phyloP scores from a whole-genome alignment of 2,888 invertebrate species.

The Amphipyra berbera region DNA sequence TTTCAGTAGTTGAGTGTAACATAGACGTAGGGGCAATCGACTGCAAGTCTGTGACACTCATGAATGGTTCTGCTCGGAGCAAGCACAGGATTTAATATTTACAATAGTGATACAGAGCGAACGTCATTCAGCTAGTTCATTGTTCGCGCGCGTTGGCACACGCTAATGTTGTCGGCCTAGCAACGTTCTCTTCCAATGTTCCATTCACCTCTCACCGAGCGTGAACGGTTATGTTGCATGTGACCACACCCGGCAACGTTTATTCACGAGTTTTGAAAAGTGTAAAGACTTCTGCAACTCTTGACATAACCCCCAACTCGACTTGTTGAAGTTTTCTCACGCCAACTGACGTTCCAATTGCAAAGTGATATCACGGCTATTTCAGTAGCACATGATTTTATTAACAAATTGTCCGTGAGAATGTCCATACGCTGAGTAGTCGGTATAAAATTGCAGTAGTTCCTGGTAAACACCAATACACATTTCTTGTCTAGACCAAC shows the following conservation, averaged over 20 bases:
- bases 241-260: constrained; percentile 60
- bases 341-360: constrained; percentile 61
- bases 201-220: constrained; percentile 89
- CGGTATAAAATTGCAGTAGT: constrained; percentile 45
- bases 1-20: constrained; percentile 9
- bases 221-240: constrained; percentile 80
- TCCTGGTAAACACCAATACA: constrained; percentile 39
- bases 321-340: constrained; percentile 58
- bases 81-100: constrained; percentile 57
- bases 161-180: constrained; percentile 86
- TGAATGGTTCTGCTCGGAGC: constrained; percentile 44
- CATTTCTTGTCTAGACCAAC: constrained; percentile 9
- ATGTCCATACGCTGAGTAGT: constrained; percentile 39
- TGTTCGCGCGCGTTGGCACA: constrained; percentile 86
- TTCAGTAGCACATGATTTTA: constrained; percentile 62
- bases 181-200: constrained; percentile 81
- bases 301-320: constrained; percentile 31
- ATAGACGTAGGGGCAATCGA: constrained; percentile 17
- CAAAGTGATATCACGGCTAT: constrained; percentile 67
- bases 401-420: constrained; percentile 59
- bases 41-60: constrained; percentile 47
- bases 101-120: constrained; percentile 70
- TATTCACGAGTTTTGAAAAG: constrained; percentile 48
- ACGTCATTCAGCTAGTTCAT: constrained; percentile 85
- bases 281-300: constrained; percentile 42